phyloP scores from a whole-genome alignment of 2,113 vertebrate species.

The Tachuris rubrigastra region DNA sequence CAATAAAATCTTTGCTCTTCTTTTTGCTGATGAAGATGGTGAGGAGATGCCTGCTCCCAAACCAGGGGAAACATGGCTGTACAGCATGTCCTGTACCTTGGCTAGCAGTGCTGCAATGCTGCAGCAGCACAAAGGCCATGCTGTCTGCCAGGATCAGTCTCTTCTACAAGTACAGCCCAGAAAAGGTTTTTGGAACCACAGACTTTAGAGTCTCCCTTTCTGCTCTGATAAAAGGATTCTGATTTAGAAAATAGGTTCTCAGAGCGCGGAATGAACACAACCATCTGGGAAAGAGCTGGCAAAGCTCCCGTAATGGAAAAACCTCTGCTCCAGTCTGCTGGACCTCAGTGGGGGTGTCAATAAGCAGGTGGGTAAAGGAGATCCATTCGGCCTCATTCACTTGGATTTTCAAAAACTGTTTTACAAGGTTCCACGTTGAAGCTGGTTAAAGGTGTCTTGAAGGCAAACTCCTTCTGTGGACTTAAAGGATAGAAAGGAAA shows the following conservation, averaged over 20 bases:
- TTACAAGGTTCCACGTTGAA: not conserved
- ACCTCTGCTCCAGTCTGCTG: not conserved
- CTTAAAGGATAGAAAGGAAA: not conserved
- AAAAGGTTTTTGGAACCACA: not conserved
- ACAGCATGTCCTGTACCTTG: not conserved
- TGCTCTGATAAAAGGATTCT: too few relatives aligned
- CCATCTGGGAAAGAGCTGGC: not conserved
- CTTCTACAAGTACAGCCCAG: not conserved
- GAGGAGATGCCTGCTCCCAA: not conserved
- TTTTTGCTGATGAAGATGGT: not conserved
- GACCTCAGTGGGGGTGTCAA: not conserved
- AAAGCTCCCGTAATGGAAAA: not conserved
- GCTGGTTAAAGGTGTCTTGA: not conserved
- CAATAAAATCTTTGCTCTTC: not conserved
- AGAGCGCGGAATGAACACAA: not conserved
- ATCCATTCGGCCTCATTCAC: not conserved
- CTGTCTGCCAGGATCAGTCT: not conserved
- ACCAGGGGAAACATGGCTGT: not conserved
- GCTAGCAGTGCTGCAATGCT: not conserved
- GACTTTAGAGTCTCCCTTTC: not conserved
- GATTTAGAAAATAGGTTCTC: not conserved
- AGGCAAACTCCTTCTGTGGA: not conserved
- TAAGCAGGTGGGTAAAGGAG: not conserved
- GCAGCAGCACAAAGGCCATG: accelerated
- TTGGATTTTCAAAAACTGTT: not conserved